Base-by-base conservation (phyloP, 2,797 vertebrate species). In the Gymnopithys bicolor region DNA sequence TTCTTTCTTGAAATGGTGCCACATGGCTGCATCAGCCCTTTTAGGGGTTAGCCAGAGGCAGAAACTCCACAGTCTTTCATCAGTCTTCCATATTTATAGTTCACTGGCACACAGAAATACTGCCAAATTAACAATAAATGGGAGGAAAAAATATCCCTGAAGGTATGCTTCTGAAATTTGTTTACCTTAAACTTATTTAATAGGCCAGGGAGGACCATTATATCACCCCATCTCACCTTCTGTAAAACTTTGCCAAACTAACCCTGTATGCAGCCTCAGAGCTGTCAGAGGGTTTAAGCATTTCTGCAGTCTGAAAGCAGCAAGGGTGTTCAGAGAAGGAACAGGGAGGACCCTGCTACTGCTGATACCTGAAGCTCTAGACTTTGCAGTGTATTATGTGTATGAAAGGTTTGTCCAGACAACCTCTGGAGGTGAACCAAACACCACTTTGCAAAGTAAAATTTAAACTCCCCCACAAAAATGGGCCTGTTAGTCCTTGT, bases 1-100 rank as follows among this genome's bases (percentile, higher is more conserved):
- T 63, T 93, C 74, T 73, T 77, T 21, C 37, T 86, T 96, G 86
- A 95, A 76, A 30, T 86, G 15, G 7, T 87, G 84, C 79, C 92
- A 77, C 55, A 63, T 59, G 53, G 62, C 66, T 81, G 28, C 33
- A 87, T 82, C 45, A 74, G 18, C 25, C 52, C 18, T 32, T 56
- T 91, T 68, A 93, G n/a, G 59, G 63, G 67, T 76, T 55, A 94
- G 67, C 22, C 70, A 88, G 53, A 56, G 78, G 89, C 58, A 78
- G 35, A 81, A 37, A 33, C 32, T 69, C 45, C 3, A 3, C 8
- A 62, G 35, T 45, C 68, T 92, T 87, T 93, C 68, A 74, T 70
- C 45, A 78, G 41, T 28, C 15, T 74, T 60, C 79, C 51, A 52
- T 92, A 71, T 27, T 45, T 56, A 23, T 27, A 45, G 21, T 69